Base-by-base conservation (phyloP, 1,140 invertebrate species). In the Brachionus rotundiformis region DNA sequence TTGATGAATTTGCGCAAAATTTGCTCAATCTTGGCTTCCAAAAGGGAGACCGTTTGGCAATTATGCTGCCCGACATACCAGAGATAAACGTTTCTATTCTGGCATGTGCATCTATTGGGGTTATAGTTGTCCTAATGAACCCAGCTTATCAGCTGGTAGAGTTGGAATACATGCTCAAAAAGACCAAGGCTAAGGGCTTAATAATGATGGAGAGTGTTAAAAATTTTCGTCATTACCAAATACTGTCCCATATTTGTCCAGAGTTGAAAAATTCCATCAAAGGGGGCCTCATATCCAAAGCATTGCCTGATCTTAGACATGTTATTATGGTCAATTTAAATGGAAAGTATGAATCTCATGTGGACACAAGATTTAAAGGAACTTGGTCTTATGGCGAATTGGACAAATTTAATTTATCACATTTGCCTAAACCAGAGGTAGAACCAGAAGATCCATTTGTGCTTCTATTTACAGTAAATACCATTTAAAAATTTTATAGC, bases 51-150 rank as follows among this genome's bases (percentile, higher is more conserved):
- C 87, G 93, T 7, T 84, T 99, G 3, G 95, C 93, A 0, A 89
- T 98, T 8, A 97, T 93, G 93, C 91, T 92, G 0, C 94, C 95
- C 0, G 98, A 98, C 87, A 90, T 90, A 27, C 85, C 92, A 7
- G 92, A 94, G 84, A 98, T 95, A 94, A 89, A 93, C 2, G 84
- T 96, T 0, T 89, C 91, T 0, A 90, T 92, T 84, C 89, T 94
- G 82, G 95, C 92, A 0, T 91, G 92, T 5, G 91, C 92, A 0
- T 91, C 94, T 83, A 91, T 92, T 11, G 96, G 96, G 0, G 87
- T 95, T 0, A 91, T 95, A 82, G 86, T 93, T 92, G 92, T 94
- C 6, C 91, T 92, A 54, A 90, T 96, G 6, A 98, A 98, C 87
- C 94, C 95, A 0, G 89, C 90, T 0, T 96, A 94, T 85, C 91